Conservation (phyloP, 1,140 invertebrate genomes). For the Procambarus clarkii region DNA sequence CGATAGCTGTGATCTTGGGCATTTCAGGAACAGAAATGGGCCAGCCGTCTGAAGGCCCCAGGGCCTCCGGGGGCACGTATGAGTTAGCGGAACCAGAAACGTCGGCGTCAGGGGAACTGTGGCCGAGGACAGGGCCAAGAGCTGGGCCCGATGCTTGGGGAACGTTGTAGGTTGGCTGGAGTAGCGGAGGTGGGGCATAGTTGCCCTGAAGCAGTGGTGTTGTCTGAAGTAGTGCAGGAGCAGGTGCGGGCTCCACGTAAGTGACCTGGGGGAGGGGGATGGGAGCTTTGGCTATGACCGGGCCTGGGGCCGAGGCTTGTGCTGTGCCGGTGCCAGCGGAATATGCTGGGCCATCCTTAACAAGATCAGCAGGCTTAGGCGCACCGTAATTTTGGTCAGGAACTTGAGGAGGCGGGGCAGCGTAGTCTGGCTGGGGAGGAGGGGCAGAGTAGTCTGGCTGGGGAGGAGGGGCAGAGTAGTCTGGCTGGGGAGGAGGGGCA, state of each 20-base stretch:
- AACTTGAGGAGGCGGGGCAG: constrained; percentile 35
- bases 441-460: constrained; percentile 18
- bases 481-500: not conserved
- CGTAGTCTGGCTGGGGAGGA: constrained; percentile 7
- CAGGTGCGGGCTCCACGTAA: not conserved
- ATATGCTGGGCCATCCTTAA: not conserved
- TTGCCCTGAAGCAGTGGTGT: not conserved
- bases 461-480: not conserved
- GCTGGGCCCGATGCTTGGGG: not conserved
- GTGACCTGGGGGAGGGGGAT: not conserved
- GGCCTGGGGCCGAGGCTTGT: not conserved
- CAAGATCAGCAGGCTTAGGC: constrained; percentile 47
- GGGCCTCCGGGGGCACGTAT: constrained; percentile 58
- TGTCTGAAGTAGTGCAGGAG: too few species aligned
- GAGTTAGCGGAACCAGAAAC: constrained; percentile 62
- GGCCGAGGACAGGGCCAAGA: not conserved
- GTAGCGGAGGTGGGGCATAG: not conserved
- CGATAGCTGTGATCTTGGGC: constrained; percentile 92
- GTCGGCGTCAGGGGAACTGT: constrained; percentile 39
- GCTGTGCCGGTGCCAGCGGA: not conserved
- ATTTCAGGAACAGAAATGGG: constrained; percentile 88
- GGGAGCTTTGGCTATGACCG: not conserved
- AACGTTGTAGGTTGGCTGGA: not conserved
- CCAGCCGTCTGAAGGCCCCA: constrained; percentile 84
- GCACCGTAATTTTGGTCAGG: constrained; percentile 38